Base-by-base conservation (phyloP, 2,888 invertebrate genomes). In the Rhorus exstirpatorius region DNA sequence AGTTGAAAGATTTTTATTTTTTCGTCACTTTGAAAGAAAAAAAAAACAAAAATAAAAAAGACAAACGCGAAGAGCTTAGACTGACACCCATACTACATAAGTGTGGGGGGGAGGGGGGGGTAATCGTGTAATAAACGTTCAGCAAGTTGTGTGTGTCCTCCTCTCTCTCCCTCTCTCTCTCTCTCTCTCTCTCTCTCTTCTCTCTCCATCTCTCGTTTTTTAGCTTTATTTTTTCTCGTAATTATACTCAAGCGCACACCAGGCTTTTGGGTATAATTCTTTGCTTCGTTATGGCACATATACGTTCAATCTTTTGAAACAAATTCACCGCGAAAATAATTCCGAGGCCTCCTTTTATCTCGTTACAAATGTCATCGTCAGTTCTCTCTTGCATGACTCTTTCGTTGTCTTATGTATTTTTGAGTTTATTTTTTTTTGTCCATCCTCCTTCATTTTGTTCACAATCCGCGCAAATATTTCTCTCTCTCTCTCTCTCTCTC, bases 351-450 rank as follows among this genome's bases (percentile, higher is more conserved):
- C 35, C 35, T 61, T 61, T 74, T 26, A 79, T 82, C 78, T 82
- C 75, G 76, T 72, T 67, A 38, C 41, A 44, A 67, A 67, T 74
- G 81, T 83, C 81, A 61, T 77, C 68, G 49, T 44, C 49, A 8
- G 35, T 35, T 35, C 55, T 67, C 46, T 31, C 63, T 63, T 6
- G 6, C 51, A 7, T 51, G 24, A 51, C 38, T 74, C 49, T 31
- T 74, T 46, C 72, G 19, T 72, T 38, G 53, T 19, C 63, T 72
- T 31, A 49, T 35, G 24, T 17, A 46, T 31, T 31, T 46, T 38
- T 7, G 35, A n/a, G 19, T 35, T 35, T 21, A 8, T 14, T 65
- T 26, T 10, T 14, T 49, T 46, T 31, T 19, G 38, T 24, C 14
- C 53, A 26, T 65, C 24, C 26, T 12, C 21, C 38, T 31, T 35